Conservation (phyloP, 2,113 vertebrate species). For the Chlamydotis undulata region DNA sequence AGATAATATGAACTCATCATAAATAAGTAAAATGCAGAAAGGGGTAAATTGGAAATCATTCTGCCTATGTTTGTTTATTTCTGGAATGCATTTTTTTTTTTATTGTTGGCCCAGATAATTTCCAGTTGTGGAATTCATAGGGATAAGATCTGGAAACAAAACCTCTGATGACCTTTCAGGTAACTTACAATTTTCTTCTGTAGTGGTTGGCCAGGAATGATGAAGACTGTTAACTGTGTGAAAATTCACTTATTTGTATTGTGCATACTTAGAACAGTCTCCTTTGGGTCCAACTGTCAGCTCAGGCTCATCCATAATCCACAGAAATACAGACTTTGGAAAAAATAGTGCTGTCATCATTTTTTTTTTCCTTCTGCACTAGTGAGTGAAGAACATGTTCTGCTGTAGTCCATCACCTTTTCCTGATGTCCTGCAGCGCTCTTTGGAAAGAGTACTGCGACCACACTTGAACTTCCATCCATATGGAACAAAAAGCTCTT, state of each 20-base stretch:
- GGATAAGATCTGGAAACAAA: not conserved
- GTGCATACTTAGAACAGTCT: not conserved
- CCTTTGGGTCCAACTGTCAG: not conserved
- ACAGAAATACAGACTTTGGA: not conserved
- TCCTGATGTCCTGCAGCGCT: not conserved
- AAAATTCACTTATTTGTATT: not conserved
- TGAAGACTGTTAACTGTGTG: not conserved
- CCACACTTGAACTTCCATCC: not conserved
- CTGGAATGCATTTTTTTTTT: not conserved
- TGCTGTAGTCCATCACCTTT: not conserved
- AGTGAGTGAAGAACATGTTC: not conserved
- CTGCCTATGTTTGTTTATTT: not conserved
- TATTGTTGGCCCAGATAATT: not conserved
- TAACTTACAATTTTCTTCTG: not conserved
- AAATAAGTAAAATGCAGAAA: not conserved
- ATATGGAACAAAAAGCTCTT: not conserved
- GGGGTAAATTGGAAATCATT: not conserved
- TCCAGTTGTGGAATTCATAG: not conserved
- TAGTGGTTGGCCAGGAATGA: not conserved
- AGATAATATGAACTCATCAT: not conserved
- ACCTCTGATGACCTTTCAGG: not conserved
- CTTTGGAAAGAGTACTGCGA: not conserved
- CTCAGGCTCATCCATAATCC: not conserved
- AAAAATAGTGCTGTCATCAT: not conserved
- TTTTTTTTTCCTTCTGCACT: not conserved